Conservation (phyloP, 2,113 vertebrate species). For the Arenaria interpres region DNA sequence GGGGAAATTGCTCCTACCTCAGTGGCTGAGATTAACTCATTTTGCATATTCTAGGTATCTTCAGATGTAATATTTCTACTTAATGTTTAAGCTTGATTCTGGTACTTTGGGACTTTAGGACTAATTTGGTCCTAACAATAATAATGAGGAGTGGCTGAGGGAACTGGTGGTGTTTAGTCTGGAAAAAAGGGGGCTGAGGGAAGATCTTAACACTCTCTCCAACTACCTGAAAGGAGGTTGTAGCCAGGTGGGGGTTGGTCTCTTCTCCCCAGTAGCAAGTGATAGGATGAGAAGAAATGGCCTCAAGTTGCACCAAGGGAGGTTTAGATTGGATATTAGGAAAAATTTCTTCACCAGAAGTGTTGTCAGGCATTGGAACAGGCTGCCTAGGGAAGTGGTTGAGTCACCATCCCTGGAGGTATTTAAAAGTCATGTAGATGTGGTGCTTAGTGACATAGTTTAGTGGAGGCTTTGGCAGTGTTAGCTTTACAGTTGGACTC, state of each 20-base stretch:
- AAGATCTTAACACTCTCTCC: background rate
- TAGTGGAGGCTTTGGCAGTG: background rate
- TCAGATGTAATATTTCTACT: background rate
- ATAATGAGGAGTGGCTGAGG: background rate
- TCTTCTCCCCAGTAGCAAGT: background rate
- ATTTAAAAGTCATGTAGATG: background rate
- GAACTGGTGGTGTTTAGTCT: background rate
- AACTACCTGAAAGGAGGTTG: background rate
- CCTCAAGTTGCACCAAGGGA: background rate
- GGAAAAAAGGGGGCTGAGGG: background rate
- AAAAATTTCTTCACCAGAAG: background rate
- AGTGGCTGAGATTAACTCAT: background rate
- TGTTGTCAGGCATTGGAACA: background rate
- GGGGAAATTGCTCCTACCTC: background rate
- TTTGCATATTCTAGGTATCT: background rate
- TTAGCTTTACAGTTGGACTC: background rate
- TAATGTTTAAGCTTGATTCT: background rate
- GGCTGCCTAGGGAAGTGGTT: background rate
- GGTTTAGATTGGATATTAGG: background rate
- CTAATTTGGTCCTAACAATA: background rate
- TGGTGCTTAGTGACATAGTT: background rate
- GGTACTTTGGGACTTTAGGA: no score
- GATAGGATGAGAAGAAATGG: background rate
- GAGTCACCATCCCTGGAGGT: background rate
- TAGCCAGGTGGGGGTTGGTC: background rate